phyloP scores from a whole-genome alignment of 1,140 invertebrate genomes.

The Drosophila mojavensis region DNA sequence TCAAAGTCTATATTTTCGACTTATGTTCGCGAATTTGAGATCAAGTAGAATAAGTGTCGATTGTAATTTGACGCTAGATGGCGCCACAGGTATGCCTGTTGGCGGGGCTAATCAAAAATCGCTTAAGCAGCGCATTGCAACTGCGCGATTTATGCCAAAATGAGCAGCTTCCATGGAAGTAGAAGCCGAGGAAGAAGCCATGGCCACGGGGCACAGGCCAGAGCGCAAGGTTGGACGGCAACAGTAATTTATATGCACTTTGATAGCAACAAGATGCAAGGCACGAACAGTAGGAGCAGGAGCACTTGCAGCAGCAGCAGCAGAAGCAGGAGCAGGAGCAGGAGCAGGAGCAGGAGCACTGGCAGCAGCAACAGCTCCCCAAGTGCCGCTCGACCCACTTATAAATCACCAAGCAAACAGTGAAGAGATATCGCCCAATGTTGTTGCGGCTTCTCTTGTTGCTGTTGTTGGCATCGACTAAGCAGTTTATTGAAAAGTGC shows the following conservation, averaged over 20 bases:
- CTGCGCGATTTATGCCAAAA: conserved; percentile 21
- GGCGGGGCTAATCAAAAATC: conserved; percentile 66
- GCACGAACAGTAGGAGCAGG: conserved; percentile 10
- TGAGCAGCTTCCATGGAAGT: conserved; percentile 8
- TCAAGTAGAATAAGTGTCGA: neutral
- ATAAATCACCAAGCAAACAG: conserved; percentile 69
- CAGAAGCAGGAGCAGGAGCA: neutral
- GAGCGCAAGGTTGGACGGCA: neutral
- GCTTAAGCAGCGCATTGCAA: conserved; percentile 50
- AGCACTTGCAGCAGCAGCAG: neutral
- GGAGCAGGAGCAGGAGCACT: neutral
- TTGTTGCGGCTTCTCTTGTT: conserved; percentile 18
- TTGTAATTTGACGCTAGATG: neutral
- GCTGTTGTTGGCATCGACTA: conserved; percentile 48
- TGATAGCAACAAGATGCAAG: conserved; percentile 81
- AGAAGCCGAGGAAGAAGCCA: neutral
- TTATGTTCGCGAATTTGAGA: neutral
- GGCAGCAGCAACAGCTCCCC: neutral
- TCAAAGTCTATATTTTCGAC: no score
- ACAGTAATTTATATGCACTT: conserved; percentile 78
- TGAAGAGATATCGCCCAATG: conserved; percentile 47
- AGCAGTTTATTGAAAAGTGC: conserved; percentile 80
- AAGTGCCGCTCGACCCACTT: conserved; percentile 35
- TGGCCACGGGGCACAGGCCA: neutral
- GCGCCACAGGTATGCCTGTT: conserved; percentile 33